These are phyloP conservation scores for Chloebia gouldiae DNA, from an alignment of 2,113 vertebrate genomes.

Conservation along the genomic window DNA sequence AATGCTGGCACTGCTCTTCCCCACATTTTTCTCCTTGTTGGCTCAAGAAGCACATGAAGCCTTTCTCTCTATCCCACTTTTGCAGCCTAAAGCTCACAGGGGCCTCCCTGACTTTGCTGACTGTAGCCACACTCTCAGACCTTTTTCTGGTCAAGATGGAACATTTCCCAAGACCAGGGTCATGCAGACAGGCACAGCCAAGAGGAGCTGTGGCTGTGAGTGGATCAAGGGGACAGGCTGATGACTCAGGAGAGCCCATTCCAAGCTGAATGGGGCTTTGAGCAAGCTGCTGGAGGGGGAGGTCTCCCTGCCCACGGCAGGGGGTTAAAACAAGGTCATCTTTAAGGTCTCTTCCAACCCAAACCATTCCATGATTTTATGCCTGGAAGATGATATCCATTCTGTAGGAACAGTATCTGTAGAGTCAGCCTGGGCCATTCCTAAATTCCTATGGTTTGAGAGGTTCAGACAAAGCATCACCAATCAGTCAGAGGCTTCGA, in stretches of 20 bases:
- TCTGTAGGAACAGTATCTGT: background rate
- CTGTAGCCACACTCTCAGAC: background rate
- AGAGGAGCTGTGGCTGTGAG: background rate
- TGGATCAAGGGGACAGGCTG: background rate
- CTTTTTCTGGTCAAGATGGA: background rate
- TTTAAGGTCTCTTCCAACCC: background rate
- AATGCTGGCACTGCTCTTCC: background rate
- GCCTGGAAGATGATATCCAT: background rate
- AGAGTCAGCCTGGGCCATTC: background rate
- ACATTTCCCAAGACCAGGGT: background rate
- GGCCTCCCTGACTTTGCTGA: background rate
- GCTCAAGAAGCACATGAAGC: background rate
- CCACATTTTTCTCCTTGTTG: background rate
- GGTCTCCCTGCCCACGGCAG: background rate
- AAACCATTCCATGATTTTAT: background rate
- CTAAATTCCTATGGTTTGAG: conserved; percentile 4
- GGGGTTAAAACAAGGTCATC: background rate
- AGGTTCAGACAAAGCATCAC: background rate
- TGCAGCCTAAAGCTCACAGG: background rate
- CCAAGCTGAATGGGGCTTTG: background rate
- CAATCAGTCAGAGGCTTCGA: background rate
- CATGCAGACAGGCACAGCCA: background rate
- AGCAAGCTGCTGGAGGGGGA: background rate
- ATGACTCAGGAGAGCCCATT: background rate
- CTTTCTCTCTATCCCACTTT: background rate